Evolutionary conservation across 2,113 vertebrate genomes (phyloP), one percentile per base, ranked within the genome.

Genomic region (Semicossyphus pulcher): DNA sequence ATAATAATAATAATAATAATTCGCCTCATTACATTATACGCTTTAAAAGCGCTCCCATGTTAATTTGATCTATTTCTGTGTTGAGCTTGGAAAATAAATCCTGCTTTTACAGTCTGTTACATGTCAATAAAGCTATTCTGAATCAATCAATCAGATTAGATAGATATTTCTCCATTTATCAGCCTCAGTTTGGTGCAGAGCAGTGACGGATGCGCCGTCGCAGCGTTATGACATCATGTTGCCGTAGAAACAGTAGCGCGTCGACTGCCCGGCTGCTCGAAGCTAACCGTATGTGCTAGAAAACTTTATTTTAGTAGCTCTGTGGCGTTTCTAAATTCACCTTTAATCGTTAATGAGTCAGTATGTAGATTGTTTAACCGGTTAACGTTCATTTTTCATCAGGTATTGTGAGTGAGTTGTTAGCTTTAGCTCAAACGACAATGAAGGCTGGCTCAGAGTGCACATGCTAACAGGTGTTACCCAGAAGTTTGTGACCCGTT

Each of bases 151-250:
- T n/a, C n/a, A 52, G 49, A 29, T 52, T n/a, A 14, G 2, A 14
- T 49, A 12, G 47, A 26, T 26, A 49, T 10, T 25, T 26, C 23
- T 23, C 10, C 42, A 20, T 7, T 3, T 14, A 26, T 51, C 8
- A 15, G 12, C 12, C 28, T 25, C 5, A 5, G 21, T 37, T 48
- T 48, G 37, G n/a, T 61, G 72, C 76, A 78, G 56, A 59, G 66
- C n/a, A n/a, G n/a, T n/a, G n/a, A 18, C 4, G 10, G 37, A 9
- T 11, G 26, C 4, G 37, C 10, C 37, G 69, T 70, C 69, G 63
- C 48, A 10, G 18, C 8, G 18, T 71, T 1, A 72, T 86, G 78
- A 81, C 77, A 77, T 85, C 64, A 51, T 10, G 82, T 85, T 78
- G 10, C 82, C 68, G 12, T 86, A 72, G 80, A 52, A 75, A 90